phyloP scores from a whole-genome alignment of 2,888 invertebrate genomes.

The Drosophila nigritarsus region DNA sequence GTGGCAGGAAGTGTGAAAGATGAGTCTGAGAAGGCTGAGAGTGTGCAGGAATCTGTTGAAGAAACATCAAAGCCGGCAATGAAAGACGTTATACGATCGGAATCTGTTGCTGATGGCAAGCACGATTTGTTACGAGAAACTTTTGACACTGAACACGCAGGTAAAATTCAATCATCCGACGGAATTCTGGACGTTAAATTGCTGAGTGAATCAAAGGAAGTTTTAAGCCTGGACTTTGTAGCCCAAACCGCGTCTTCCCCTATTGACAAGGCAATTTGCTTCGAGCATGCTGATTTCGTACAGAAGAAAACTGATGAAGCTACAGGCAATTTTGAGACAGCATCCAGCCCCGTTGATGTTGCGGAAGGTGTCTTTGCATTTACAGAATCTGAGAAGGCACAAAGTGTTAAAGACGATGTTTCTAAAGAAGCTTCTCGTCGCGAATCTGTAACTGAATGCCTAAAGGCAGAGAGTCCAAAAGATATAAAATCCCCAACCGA shows the following conservation, averaged over 20 bases:
- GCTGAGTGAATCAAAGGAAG: not conserved
- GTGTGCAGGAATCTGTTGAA: constrained; percentile 40
- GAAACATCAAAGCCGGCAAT: constrained; percentile 18
- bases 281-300: not conserved
- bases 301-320: not conserved
- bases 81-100: constrained; percentile 29
- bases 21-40: constrained; percentile 1
- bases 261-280: not conserved
- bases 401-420: not conserved
- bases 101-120: constrained; percentile 27
- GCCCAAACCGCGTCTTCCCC: not conserved
- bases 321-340: not conserved
- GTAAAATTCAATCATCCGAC: not conserved
- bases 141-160: not conserved
- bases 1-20: constrained; percentile 3
- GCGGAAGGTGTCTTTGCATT: constrained; percentile 1
- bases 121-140: not conserved
- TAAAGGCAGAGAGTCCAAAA: not conserved
- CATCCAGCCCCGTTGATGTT: constrained; percentile 3
- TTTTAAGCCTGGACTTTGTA: not conserved
- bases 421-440: not conserved
- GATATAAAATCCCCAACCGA: not conserved
- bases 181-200: not conserved
- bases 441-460: not conserved
- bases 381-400: not conserved